Conservation (phyloP, 2,888 invertebrate species). For the Noctua fimbriata region DNA sequence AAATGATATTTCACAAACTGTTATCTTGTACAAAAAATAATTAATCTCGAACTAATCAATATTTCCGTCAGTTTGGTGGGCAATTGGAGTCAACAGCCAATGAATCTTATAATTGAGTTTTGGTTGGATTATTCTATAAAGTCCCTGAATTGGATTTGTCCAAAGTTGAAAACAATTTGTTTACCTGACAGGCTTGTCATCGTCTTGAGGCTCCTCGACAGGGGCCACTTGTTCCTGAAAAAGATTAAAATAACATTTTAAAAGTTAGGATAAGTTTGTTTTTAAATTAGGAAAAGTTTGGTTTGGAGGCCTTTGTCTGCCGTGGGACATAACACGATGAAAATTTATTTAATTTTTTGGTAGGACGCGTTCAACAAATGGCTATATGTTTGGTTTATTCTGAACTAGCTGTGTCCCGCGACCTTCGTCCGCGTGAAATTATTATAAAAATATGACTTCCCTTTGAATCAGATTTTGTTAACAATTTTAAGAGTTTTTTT, state of each 20-base stretch:
- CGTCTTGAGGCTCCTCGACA: constrained; percentile 84
- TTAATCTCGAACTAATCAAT: constrained; percentile 28
- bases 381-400: too few relatives aligned
- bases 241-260: constrained; percentile 30
- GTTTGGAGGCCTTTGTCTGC: background rate
- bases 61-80: constrained; percentile 31
- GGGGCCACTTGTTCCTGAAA: constrained; percentile 86
- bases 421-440: too few relatives aligned
- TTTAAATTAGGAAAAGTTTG: background rate
- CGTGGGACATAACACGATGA: background rate
- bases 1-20: constrained; percentile 42
- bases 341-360: background rate
- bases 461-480: too few relatives aligned
- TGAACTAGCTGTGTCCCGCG: too few relatives aligned
- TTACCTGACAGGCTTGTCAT: constrained; percentile 80
- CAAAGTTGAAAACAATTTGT: constrained; percentile 27
- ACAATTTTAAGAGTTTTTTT: too few relatives aligned
- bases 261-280: background rate
- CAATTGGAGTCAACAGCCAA: constrained; percentile 25
- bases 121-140: constrained; percentile 9
- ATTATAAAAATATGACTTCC: too few relatives aligned
- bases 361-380: background rate
- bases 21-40: constrained; percentile 32
- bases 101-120: constrained; percentile 17
- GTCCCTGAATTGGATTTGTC: constrained; percentile 7